Percentiles rank a stretch among this genome's conserved stretches.
phyloP scores from a whole-genome alignment of 2,888 invertebrate species.

The Troglohyphantes excavatus region DNA sequence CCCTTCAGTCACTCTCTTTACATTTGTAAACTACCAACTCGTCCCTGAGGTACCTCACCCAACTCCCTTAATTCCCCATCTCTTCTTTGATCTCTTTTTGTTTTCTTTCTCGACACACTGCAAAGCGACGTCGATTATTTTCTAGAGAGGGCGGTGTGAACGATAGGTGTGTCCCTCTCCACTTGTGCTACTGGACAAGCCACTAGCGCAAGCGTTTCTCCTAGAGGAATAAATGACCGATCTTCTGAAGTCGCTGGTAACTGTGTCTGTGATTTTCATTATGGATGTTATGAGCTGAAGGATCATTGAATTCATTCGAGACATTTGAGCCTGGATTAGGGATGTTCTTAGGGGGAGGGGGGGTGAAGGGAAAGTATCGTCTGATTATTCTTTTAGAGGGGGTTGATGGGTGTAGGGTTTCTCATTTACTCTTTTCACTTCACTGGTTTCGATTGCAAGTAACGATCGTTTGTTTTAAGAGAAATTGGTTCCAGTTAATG shows the following conservation, averaged over 20 bases:
- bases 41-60: too few relatives aligned
- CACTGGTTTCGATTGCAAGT: background rate
- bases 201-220: background rate
- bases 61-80: too few relatives aligned
- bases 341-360: background rate
- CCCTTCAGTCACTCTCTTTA: too few relatives aligned
- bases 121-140: too few relatives aligned
- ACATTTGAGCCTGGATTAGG: background rate
- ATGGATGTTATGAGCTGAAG: background rate
- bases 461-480: background rate
- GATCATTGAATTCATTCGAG: constrained; percentile 31
- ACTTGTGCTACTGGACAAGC: background rate
- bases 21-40: too few relatives aligned
- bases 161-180: background rate
- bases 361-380: too few relatives aligned
- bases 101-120: too few relatives aligned
- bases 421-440: background rate
- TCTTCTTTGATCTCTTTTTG: too few relatives aligned
- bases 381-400: too few relatives aligned
- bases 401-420: background rate
- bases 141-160: background rate
- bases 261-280: constrained; percentile 46
- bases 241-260: constrained; percentile 6
- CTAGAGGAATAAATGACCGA: background rate
- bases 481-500: background rate